Base-by-base conservation (phyloP, 23 tunicate species). In the Diplosoma virens region DNA sequence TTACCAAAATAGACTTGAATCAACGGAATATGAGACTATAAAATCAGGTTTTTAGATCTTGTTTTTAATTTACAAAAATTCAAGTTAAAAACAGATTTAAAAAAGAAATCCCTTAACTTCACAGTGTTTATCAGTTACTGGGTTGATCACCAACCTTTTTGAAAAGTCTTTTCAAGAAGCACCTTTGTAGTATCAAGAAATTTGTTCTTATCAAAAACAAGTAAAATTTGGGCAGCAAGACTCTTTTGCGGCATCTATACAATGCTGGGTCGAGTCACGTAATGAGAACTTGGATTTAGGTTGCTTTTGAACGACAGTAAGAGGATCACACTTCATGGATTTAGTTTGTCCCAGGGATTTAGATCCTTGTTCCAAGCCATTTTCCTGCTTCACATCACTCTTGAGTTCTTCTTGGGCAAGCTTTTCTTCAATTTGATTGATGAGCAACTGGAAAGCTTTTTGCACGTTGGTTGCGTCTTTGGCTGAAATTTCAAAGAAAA, bases 401-500 rank as follows among this genome's bases (percentile, higher is more conserved):
- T 36, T 67, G 25, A 67, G 52, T 36, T 67, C 52, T 29, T 34
- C 52, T 67, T 18, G 32, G 24, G 50, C 81, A 28, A 64, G 6
- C 25, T 74, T 81, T 32, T 76, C 78, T 45, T 28, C 32, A 30
- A 82, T 33, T 22, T 66, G 60, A 54, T 87, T 81, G 41, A 75
- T 36, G 45, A 82, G 63, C 24, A 67, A 53, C 21, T 63, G 47
- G 48, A 93, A 87, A 33, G 94, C 94, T 37, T 95, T 82, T n/a
- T 55, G 69, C 11, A 93, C 86, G 58, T 93, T 82, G 58, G 93
- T 86, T 20, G 70, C 75, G 34, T 86, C 93, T 54, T 67, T 33
- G 3, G 98, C 98, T 16, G 94, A 86, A 31, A 89, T 82, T 77
- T 93, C 98, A 25, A 93, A 70, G 59, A 93, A 93, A 16, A 70